These are phyloP conservation scores for Coryphaenoides rupestris DNA, from an alignment of 2,113 vertebrate species.

Conservation along the genomic window DNA sequence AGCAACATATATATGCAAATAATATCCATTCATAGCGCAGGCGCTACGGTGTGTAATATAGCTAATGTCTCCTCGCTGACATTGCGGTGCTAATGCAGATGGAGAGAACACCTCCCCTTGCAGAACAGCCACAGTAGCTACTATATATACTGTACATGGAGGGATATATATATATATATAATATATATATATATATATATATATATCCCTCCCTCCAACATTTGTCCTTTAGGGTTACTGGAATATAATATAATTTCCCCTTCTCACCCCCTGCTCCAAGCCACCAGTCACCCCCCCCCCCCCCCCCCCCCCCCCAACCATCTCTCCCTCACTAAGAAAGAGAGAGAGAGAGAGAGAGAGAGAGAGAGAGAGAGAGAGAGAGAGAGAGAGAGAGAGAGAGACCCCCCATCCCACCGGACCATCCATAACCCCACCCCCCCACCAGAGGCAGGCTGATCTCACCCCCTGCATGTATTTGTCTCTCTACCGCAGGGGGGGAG, in stretches of 20 bases:
- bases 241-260: constrained; percentile 30
- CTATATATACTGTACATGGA: no score
- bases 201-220: constrained; percentile 19
- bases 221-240: constrained; percentile 43
- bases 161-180: constrained; percentile 15
- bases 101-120: constrained; percentile 36
- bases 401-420: background rate
- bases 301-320: no score
- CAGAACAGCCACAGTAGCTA: constrained; percentile 29
- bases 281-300: background rate
- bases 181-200: background rate
- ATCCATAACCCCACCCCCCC: constrained; percentile 3
- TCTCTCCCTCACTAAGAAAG: no score
- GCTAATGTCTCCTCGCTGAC: constrained; percentile 66
- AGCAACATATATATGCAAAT: constrained; percentile 36
- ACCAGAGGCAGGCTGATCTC: constrained; percentile 1
- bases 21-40: constrained; percentile 50
- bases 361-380: background rate
- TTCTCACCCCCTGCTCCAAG: background rate
- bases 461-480: no score
- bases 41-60: constrained; percentile 42
- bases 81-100: constrained; percentile 68
- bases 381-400: background rate
- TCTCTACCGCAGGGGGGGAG: no score
- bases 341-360: background rate